These are phyloP conservation scores for Ylistrum balloti DNA, from an alignment of 1,140 invertebrate species.

Conservation along the genomic window DNA sequence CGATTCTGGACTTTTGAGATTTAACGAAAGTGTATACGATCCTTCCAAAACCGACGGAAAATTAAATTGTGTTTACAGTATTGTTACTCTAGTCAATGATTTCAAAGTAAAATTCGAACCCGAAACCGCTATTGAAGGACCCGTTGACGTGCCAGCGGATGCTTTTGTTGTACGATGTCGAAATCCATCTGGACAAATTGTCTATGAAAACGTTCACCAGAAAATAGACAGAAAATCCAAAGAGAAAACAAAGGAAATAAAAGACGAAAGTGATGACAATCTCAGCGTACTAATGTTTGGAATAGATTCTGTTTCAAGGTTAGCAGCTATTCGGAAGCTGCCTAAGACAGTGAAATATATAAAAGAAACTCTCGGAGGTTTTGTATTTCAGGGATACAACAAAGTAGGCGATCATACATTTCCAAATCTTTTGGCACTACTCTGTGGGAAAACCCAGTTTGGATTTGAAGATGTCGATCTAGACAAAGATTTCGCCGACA, in stretches of 20 bases:
- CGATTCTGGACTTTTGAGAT: not conserved
- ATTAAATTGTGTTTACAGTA: not conserved
- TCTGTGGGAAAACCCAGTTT: constrained; percentile 55
- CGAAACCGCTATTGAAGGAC: not conserved
- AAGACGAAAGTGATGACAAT: not conserved
- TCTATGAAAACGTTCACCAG: constrained; percentile 20
- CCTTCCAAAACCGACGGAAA: not conserved
- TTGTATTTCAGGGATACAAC: constrained; percentile 68
- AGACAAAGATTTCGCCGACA: constrained; percentile 9
- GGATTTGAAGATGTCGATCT: not conserved
- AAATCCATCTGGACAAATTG: not conserved
- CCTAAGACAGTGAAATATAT: constrained; percentile 87
- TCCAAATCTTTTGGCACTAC: constrained; percentile 67
- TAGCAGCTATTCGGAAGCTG: constrained; percentile 92
- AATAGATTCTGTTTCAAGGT: constrained; percentile 91
- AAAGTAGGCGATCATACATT: constrained; percentile 73
- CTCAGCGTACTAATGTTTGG: constrained; percentile 88
- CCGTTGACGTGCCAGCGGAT: not conserved
- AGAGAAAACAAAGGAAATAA: not conserved
- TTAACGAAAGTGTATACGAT: constrained; percentile 8
- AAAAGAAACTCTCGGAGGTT: constrained; percentile 61
- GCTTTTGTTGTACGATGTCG: not conserved
- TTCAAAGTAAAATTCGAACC: constrained; percentile 5
- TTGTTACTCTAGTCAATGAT: not conserved
- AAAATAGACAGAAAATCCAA: constrained; percentile 17